Evolutionary conservation across 2,113 vertebrate genomes (phyloP), one percentile per base, ranked within the genome.

Genomic region (Aplodontia rufa): DNA sequence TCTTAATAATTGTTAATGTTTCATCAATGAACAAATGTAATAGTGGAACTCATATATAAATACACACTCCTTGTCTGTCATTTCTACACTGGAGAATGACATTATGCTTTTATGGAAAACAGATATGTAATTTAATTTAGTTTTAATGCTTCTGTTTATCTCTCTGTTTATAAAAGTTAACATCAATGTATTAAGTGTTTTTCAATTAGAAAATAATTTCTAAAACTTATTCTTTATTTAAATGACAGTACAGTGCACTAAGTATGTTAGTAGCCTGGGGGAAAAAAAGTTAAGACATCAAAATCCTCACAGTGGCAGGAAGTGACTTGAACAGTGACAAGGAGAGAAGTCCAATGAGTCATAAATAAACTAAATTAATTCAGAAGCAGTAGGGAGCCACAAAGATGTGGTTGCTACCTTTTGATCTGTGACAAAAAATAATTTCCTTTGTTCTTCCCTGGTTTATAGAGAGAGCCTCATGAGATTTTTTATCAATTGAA

Each of bases 301-400:
- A 90, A 92, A 80, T 14, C 42, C 20, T 81, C 58, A 13, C 20
- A 72, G 19, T 95, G n/a, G 35, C 94, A 78, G 82, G 53, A 94
- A 83, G 60, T 93, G 87, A 64, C 75, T 96, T 91, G 45, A 72
- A 37, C 26, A 90, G 49, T 93, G 97, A 94, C 76, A 95, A 85
- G 69, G 47, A 53, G 35, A 66, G 47, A 66, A 58, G 14, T 47
- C 32, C 74, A 93, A 3, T 55, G 58, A 92, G 81, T 97, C 71
- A 87, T 81, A 93, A 93, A 88, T 91, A 90, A 95, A 40, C 87
- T 92, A 62, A 81, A 84, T 94, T 96, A 96, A 94, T 91, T 91
- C 89, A 93, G 96, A 88, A 80, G 64, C 47, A 10, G 55, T 91
- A 87, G n/a, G 84, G 66, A 81, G 53, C 81, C 22, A 5, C 37